Percentiles rank a stretch among this genome's conserved stretches.
phyloP scores from a whole-genome alignment of 2,113 vertebrate genomes.

The Melanostigma gelatinosum region DNA sequence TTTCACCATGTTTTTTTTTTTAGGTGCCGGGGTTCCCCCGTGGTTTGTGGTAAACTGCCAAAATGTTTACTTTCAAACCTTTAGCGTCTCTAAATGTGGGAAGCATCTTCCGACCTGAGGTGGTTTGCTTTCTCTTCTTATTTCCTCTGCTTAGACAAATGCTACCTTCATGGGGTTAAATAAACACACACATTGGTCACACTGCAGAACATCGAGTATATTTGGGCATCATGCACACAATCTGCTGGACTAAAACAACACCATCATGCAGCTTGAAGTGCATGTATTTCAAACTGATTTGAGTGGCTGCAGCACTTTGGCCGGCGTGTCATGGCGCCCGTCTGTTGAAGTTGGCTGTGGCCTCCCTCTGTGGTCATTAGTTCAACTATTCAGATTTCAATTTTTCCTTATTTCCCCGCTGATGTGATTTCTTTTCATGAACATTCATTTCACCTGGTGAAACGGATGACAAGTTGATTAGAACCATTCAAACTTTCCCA shows the following conservation, averaged over 20 bases:
- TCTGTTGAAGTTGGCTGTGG: conserved; percentile 48
- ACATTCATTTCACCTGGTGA: conserved; percentile 55
- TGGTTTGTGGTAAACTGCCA: conserved; percentile 45
- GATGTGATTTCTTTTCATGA: conserved; percentile 52
- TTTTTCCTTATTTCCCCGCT: conserved; percentile 37
- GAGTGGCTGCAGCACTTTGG: conserved; percentile 12
- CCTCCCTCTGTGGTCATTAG: conserved; percentile 46
- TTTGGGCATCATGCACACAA: conserved; percentile 4
- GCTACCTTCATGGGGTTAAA: neutral
- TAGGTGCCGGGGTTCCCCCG: conserved; percentile 49
- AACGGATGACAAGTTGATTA: conserved; percentile 66
- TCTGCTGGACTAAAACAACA: neutral
- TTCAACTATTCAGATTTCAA: conserved; percentile 50
- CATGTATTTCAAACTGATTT: conserved; percentile 25
- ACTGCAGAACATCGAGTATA: neutral
- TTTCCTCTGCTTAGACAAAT: conserved; percentile 3
- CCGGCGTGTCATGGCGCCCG: conserved; percentile 24
- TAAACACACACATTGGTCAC: neutral
- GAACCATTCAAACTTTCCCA: conserved; percentile 57
- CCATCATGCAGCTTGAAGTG: neutral
- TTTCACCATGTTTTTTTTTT: conserved; percentile 39
- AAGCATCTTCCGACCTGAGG: conserved; percentile 6
- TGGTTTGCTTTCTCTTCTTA: neutral
- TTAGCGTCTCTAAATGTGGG: conserved; percentile 29
- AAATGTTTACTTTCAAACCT: conserved; percentile 39